Conservation (phyloP, 2,888 invertebrate species). For the Stramonita haemastoma region DNA sequence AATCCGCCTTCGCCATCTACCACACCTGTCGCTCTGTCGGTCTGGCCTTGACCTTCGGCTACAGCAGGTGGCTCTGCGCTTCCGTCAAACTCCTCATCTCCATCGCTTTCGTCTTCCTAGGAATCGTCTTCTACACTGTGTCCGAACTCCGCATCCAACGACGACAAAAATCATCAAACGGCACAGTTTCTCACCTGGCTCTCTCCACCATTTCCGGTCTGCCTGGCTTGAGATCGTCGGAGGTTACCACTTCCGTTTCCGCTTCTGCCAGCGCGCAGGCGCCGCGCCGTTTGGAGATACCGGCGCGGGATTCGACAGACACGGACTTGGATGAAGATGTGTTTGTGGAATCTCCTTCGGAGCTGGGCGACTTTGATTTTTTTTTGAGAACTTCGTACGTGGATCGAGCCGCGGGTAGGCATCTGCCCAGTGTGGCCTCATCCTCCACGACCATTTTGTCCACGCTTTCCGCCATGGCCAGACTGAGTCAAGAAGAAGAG, state of each 20-base stretch:
- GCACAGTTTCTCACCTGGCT: not conserved
- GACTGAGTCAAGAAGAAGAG: not conserved
- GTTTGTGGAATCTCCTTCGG: not conserved
- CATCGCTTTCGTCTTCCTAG: slow-evolving; percentile 51
- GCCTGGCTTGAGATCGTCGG: not conserved
- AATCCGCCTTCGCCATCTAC: slow-evolving; percentile 67
- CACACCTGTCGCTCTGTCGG: slow-evolving; percentile 65
- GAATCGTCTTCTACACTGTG: slow-evolving; percentile 12
- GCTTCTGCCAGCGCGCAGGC: not conserved
- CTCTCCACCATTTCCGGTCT: not conserved
- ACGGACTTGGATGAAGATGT: not conserved
- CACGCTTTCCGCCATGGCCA: not conserved
- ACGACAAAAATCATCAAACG: not conserved
- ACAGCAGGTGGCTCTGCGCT: slow-evolving; percentile 63
- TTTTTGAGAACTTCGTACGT: not conserved
- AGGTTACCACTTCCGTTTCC: not conserved
- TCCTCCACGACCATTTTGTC: slow-evolving; percentile 3
- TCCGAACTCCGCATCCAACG: slow-evolving; percentile 12
- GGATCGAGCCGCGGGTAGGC: not conserved
- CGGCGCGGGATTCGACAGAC: not conserved
- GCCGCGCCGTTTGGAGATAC: not conserved
- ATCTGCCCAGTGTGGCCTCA: not conserved
- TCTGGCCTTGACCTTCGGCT: slow-evolving; percentile 62
- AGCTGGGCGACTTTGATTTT: not conserved
- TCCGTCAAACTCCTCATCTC: slow-evolving; percentile 60